A percentile compares a stretch with the other conserved stretches of the same genome.
Evolutionary conservation across 2,888 invertebrate genomes (phyloP).

Genomic region (Erpobdella octoculata): DNA sequence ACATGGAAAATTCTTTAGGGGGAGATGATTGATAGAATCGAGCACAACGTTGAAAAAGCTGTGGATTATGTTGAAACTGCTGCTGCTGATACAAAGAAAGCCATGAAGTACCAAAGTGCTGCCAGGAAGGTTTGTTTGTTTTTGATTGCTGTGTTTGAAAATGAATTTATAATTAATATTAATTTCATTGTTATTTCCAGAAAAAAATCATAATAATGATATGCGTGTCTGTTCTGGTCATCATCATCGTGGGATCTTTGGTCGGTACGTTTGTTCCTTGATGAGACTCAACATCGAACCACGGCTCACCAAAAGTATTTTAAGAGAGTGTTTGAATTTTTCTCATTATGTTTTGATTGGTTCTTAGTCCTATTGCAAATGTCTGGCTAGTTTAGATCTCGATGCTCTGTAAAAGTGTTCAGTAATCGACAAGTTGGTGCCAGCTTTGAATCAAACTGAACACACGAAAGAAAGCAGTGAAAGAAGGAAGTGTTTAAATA

Average conservation of each 20-base stretch:
- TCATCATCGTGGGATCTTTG: constrained; percentile 73
- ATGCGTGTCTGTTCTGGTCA: constrained; percentile 55
- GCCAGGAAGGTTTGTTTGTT: constrained; percentile 58
- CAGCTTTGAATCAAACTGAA: no score
- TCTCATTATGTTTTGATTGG: constrained; percentile 3
- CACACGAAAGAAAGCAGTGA: background rate
- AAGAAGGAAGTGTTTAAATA: background rate
- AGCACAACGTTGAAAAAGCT: constrained; percentile 99
- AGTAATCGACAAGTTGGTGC: background rate
- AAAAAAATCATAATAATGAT: constrained; percentile 50
- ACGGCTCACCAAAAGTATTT: constrained; percentile 2
- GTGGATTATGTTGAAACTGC: constrained; percentile 99
- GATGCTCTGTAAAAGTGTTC: constrained; percentile 8
- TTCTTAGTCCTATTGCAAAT: background rate
- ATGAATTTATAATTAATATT: background rate
- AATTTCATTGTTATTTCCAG: constrained; percentile 41
- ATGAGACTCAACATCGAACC: background rate
- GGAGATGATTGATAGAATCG: constrained; percentile 99
- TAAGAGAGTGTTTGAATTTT: background rate
- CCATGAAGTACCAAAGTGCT: constrained; percentile 99
- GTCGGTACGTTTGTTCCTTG: constrained; percentile 66
- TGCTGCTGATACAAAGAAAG: constrained; percentile 99
- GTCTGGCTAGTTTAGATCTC: background rate
- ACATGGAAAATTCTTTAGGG: constrained; percentile 62
- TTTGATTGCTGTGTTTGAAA: background rate